A percentile compares a stretch with the other conserved stretches of the same genome.
These are phyloP conservation scores for Crenuchus spilurus DNA, from an alignment of 2,797 vertebrate genomes.

Conservation along the genomic window DNA sequence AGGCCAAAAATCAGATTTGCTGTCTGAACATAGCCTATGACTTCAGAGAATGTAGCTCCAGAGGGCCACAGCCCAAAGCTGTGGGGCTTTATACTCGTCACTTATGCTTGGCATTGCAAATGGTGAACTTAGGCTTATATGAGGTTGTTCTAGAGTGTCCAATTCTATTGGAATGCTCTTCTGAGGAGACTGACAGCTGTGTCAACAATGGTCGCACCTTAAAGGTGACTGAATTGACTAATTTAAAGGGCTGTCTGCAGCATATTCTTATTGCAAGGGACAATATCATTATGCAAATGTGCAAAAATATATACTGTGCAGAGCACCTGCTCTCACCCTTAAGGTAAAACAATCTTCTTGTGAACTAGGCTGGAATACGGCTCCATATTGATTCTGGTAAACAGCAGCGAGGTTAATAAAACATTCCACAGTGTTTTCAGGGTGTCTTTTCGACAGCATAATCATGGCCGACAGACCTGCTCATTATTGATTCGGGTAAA, in stretches of 20 bases:
- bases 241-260: too few species aligned
- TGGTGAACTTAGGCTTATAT: too few species aligned
- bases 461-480: slow-evolving; percentile 42
- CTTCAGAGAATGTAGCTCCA: too few species aligned
- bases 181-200: too few species aligned
- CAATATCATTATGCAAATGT: background rate
- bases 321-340: background rate
- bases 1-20: too few species aligned
- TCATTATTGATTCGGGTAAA: slow-evolving; percentile 38
- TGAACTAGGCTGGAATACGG: slow-evolving; percentile 6
- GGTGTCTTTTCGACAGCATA: slow-evolving; percentile 36
- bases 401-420: slow-evolving; percentile 43
- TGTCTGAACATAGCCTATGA: too few species aligned
- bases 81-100: too few species aligned
- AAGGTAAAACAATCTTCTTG: background rate
- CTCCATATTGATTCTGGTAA: slow-evolving; percentile 38
- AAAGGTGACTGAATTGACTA: background rate
- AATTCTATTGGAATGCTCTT: too few species aligned
- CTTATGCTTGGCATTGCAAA: too few species aligned
- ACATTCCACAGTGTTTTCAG: slow-evolving; percentile 42
- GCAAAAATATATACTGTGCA: background rate
- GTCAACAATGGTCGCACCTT: too few species aligned
- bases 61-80: too few species aligned
- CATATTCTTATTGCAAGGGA: background rate
- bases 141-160: too few species aligned